Conservation (phyloP, 2,113 vertebrate species). For the Romanogobio albipinnatus region DNA sequence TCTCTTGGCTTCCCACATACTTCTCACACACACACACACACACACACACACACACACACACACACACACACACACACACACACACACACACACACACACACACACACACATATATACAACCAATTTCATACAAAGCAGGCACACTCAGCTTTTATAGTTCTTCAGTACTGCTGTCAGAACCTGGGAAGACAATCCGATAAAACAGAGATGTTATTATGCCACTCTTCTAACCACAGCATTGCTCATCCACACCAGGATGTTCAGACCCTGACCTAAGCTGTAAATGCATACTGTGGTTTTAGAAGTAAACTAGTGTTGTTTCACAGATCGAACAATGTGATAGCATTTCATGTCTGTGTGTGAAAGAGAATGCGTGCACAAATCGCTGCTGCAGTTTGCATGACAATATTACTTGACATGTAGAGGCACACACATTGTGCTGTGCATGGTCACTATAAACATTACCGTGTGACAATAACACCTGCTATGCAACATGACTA, state of each 20-base stretch:
- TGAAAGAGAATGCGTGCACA: slow-evolving; percentile 7
- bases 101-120: slow-evolving; percentile 1
- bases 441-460: neutral
- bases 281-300: neutral
- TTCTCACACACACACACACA: neutral
- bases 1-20: neutral
- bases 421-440: neutral
- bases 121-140: slow-evolving; percentile 16
- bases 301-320: neutral
- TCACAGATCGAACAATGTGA: slow-evolving; percentile 35
- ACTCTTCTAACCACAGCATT: slow-evolving; percentile 10
- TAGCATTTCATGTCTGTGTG: neutral
- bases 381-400: slow-evolving; percentile 28
- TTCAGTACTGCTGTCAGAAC: neutral
- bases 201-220: neutral
- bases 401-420: slow-evolving; percentile 1
- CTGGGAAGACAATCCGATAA: neutral
- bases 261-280: neutral
- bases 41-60: neutral
- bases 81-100: neutral
- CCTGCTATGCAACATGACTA: neutral
- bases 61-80: neutral
- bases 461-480: neutral
- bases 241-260: neutral
- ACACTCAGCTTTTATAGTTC: neutral